phyloP scores from a whole-genome alignment of 2,113 vertebrate species.

The Asarcornis scutulata region DNA sequence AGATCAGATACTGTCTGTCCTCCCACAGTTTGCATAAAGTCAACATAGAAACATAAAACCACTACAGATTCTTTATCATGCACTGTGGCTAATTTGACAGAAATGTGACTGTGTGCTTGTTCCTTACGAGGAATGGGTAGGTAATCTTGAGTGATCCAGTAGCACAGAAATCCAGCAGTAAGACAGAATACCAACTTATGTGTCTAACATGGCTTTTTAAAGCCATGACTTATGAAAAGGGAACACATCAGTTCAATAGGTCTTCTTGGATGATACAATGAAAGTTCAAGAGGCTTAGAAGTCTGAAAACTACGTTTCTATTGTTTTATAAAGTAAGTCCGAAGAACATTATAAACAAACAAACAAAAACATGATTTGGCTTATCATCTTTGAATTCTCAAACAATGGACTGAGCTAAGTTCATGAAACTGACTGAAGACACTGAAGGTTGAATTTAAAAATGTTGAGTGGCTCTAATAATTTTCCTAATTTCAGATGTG shows the following conservation, averaged over 20 bases:
- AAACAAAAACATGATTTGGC: neutral
- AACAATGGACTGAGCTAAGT: neutral
- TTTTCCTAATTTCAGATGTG: neutral
- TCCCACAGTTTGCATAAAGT: neutral
- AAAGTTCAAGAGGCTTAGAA: neutral
- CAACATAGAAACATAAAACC: neutral
- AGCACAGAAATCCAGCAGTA: neutral
- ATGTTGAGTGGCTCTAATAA: neutral
- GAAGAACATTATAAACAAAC: neutral
- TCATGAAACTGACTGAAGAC: neutral
- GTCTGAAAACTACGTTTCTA: neutral
- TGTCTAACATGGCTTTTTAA: neutral
- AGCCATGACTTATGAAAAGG: neutral
- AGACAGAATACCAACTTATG: neutral
- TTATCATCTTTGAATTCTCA: neutral
- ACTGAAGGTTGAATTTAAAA: neutral
- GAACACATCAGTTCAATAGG: neutral
- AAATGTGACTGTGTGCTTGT: neutral
- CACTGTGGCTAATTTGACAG: neutral
- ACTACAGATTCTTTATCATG: neutral
- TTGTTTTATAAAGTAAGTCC: neutral
- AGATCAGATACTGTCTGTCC: neutral
- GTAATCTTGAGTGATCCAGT: neutral
- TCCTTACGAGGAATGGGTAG: neutral
- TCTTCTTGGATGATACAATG: neutral